phyloP scores from a whole-genome alignment of 2,888 invertebrate species.

The Ctena decussata region DNA sequence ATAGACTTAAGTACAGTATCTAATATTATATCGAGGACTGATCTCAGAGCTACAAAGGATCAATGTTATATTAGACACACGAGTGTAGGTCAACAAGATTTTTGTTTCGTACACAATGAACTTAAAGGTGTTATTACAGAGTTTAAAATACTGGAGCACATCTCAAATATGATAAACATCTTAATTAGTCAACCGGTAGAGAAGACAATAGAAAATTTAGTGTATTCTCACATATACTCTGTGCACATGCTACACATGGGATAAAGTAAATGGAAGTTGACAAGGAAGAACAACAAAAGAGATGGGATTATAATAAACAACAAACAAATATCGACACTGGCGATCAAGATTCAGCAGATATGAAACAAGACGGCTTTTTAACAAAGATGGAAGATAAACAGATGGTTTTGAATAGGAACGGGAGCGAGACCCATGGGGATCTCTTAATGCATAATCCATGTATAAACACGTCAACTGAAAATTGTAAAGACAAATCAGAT shows the following conservation, averaged over 20 bases:
- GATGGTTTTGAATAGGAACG: slow-evolving; percentile 9
- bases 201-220: background rate
- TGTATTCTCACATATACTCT: background rate
- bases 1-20: background rate
- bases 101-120: background rate
- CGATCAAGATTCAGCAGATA: slow-evolving; percentile 8
- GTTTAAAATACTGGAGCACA: background rate
- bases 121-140: background rate
- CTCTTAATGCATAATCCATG: slow-evolving; percentile 13
- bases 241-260: background rate
- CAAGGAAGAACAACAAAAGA: background rate
- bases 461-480: slow-evolving; percentile 51
- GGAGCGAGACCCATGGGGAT: background rate
- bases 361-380: slow-evolving; percentile 1
- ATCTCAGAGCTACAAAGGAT: background rate
- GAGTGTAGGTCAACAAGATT: background rate
- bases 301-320: slow-evolving; percentile 7
- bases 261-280: background rate
- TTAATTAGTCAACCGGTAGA: background rate
- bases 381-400: background rate
- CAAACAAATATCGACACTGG: slow-evolving; percentile 7
- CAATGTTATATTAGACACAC: background rate
- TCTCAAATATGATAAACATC: slow-evolving; percentile 1
- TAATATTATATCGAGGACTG: background rate
- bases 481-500: slow-evolving; percentile 61